Base-by-base conservation (phyloP, 2,797 vertebrate genomes). In the Anolis apletophallus region DNA sequence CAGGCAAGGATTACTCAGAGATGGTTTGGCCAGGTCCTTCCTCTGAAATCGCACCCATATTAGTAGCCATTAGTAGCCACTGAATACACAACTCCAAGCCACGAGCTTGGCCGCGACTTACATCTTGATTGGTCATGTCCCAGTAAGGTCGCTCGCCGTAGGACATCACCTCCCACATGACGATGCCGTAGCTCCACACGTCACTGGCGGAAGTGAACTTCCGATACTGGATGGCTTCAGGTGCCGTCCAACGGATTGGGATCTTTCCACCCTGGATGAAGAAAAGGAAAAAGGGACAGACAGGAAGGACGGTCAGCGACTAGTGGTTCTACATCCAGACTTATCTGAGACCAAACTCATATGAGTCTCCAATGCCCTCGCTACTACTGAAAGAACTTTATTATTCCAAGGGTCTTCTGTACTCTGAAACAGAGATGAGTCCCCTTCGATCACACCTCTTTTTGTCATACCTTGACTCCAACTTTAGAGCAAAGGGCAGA, bases 151-250 rank as follows among this genome's bases (percentile, higher is more conserved):
- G 82, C 85, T 97, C 97, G 54, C 97, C 97, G 0, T 97, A 97
- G 0, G 97, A 97, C 96, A 97, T 97, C 90, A 97, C 97, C 85
- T 97, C 97, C 97, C 97, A 97, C 97, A 97, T 97, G 90, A 97
- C 97, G 0, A 97, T 97, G 0, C 97, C 97, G 0, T 97, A 97
- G 93, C 97, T 97, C 97, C 97, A 97, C 52, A 96, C 97, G 0
- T 97, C 97, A 0, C 97, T 97, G 93, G 97, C 97, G 0, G 97
- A 97, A 17, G 97, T 97, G 93, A 97, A 97, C 75, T 97, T 97
- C 1, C 97, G 91, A 92, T 97, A 97, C 85, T 97, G 96, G 61
- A 97, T 97, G 29, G 97, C 97, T 89, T 97, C 97, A 0, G 97
- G 97, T 0, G 97, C 97, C 0, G 97, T 97, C 97, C 97, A 97